Percentiles rank a stretch among this genome's conserved stretches.
phyloP scores from a whole-genome alignment of 2,113 vertebrate species.

The Nerophis ophidion region DNA sequence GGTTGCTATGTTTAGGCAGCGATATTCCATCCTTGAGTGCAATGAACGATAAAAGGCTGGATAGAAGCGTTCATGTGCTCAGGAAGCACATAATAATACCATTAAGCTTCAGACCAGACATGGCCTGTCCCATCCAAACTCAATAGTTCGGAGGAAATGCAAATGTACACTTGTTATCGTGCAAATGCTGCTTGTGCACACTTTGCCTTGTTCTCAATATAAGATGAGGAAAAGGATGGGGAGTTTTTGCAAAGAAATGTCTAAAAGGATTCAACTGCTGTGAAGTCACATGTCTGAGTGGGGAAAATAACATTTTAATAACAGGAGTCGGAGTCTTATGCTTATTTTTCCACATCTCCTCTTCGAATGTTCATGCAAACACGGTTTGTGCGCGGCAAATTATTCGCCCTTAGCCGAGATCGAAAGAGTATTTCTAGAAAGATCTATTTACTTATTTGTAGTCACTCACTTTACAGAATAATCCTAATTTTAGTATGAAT shows the following conservation, averaged over 20 bases:
- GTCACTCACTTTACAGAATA: too few species aligned
- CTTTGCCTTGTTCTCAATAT: not conserved
- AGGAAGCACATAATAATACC: slow-evolving; percentile 49
- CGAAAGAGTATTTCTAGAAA: not conserved
- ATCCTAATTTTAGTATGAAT: too few species aligned
- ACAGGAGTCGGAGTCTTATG: too few species aligned
- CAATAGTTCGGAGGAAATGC: slow-evolving; percentile 39
- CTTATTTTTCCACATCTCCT: too few species aligned
- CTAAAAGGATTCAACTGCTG: not conserved
- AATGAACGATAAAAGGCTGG: not conserved
- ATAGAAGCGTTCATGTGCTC: slow-evolving; percentile 24
- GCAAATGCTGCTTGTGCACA: not conserved
- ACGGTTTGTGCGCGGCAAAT: too few species aligned
- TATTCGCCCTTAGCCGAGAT: not conserved
- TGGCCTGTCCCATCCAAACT: slow-evolving; percentile 34
- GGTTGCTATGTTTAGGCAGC: slow-evolving; percentile 1
- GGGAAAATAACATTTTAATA: not conserved
- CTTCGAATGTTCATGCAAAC: too few species aligned
- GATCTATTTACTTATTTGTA: too few species aligned
- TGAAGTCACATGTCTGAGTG: slow-evolving; percentile 21
- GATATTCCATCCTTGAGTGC: slow-evolving; percentile 1
- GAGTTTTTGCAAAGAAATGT: slow-evolving; percentile 18
- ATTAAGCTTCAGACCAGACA: slow-evolving; percentile 42
- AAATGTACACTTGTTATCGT: slow-evolving; percentile 8
- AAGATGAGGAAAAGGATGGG: slow-evolving; percentile 4